Conservation (phyloP, 2,113 vertebrate genomes). For the Tragelaphus buxtoni region DNA sequence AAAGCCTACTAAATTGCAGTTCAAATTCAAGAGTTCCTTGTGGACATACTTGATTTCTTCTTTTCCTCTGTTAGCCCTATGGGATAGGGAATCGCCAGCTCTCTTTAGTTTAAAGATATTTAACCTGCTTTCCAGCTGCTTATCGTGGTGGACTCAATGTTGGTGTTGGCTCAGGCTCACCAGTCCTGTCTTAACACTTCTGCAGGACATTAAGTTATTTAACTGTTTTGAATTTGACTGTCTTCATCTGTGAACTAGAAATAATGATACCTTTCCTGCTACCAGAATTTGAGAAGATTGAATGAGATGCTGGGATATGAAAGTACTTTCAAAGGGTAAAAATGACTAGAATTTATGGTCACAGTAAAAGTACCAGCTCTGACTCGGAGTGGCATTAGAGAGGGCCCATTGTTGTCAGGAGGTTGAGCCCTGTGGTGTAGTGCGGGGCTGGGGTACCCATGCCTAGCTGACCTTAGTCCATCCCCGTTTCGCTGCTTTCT, state of each 20-base stretch:
- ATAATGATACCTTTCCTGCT: not conserved
- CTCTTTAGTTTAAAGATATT: not conserved
- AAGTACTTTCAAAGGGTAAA: not conserved
- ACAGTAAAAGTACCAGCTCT: not conserved
- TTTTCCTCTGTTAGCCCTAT: not conserved
- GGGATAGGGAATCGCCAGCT: not conserved
- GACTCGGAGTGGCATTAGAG: not conserved
- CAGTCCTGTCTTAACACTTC: not conserved
- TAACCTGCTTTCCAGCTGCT: not conserved
- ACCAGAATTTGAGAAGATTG: not conserved
- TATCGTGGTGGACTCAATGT: not conserved
- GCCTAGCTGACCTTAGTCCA: not conserved
- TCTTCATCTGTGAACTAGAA: not conserved
- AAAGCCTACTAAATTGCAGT: not conserved
- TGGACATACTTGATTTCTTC: not conserved
- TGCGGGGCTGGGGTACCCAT: accelerated
- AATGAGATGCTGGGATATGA: not conserved
- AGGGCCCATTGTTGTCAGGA: not conserved
- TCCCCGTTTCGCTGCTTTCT: not conserved
- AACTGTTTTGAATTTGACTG: not conserved
- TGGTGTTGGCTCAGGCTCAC: too few relatives aligned
- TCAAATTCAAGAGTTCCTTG: not conserved
- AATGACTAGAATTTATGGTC: not conserved
- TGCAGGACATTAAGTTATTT: not conserved
- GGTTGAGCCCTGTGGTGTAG: not conserved